These are phyloP conservation scores for Aplodontia rufa DNA, from an alignment of 2,113 vertebrate genomes.

Conservation along the genomic window DNA sequence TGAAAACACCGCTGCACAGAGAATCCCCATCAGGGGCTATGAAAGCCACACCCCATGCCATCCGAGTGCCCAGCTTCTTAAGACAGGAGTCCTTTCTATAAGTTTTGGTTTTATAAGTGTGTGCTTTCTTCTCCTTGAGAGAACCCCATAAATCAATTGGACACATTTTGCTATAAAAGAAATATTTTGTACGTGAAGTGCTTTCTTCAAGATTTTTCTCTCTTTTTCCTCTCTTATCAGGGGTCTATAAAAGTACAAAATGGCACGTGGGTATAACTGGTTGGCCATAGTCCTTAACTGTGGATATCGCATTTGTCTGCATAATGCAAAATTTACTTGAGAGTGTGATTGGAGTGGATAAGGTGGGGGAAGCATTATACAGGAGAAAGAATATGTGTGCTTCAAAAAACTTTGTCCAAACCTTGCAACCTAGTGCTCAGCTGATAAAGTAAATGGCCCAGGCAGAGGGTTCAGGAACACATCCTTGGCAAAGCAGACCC, in stretches of 20 bases:
- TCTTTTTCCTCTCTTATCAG: conserved; percentile 64
- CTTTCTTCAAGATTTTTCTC: conserved; percentile 66
- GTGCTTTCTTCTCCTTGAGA: conserved; percentile 79
- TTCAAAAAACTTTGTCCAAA: neutral
- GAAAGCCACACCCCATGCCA: neutral
- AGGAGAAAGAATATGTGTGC: neutral
- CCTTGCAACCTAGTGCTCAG: neutral
- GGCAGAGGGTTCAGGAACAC: neutral
- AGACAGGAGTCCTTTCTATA: conserved; percentile 55
- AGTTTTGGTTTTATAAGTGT: conserved; percentile 60
- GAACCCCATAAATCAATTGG: conserved; percentile 82
- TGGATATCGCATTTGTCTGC: conserved; percentile 8
- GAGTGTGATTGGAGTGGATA: neutral
- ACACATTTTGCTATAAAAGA: conserved; percentile 78
- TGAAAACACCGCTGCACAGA: neutral
- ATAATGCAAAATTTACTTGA: conserved; percentile 56
- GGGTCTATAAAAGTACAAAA: conserved; percentile 60
- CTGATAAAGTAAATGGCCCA: neutral
- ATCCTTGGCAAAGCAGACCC: neutral
- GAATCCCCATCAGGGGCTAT: conserved; percentile 46
- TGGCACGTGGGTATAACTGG: neutral
- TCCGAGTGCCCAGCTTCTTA: neutral
- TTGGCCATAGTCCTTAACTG: conserved; percentile 53
- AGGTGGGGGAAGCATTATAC: neutral
- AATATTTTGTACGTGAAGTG: conserved; percentile 55